Evolutionary conservation across 2,113 vertebrate genomes (phyloP), one percentile per base, ranked within the genome.

Genomic region (Cololabis saira): DNA sequence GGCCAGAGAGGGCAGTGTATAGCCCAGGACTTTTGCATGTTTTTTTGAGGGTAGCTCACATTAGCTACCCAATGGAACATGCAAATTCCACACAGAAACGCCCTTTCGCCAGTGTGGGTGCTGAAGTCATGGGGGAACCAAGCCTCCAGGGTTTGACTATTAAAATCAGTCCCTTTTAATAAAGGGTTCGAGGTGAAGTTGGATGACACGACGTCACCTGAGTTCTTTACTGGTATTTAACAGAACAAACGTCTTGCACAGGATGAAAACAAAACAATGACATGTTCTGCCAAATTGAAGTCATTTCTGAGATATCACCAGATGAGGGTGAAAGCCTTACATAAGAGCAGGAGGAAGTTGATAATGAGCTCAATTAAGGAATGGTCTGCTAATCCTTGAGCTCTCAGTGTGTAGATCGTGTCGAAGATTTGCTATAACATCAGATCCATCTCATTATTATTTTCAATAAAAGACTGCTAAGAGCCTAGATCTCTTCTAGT

Each of bases 331-430:
- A 15, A 84, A 53, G 54, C 65, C 64, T 68, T 70, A 74, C 60
- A 84, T 59, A 78, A 61, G 61, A 83, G 81, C 57, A 74, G 71
- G 60, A 22, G 77, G 48, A 55, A 72, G 78, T 84, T 83, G 78
- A 85, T 83, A 90, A 91, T 84, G 67, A 90, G 82, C 89, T 86
- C 78, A 89, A 88, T 91, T 90, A 90, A 89, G 86, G 80, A 76
- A 83, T 80, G 54, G 76, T 42, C 58, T 73, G 70, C 61, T 87
- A 89, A 87, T 87, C 85, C 81, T 74, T 66, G 22, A 68, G 66
- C 73, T 84, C 66, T 49, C 64, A 41, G 61, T 51, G 24, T 65
- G 54, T 45, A 76, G 54, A 45, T 70, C 60, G 22, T 73, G 51
- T 49, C 63, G 74, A 78, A 60, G 83, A 78, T 83, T 64, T 68